Evolutionary conservation across 2,797 vertebrate genomes (phyloP).

Genomic region (Sphaeramia orbicularis): DNA sequence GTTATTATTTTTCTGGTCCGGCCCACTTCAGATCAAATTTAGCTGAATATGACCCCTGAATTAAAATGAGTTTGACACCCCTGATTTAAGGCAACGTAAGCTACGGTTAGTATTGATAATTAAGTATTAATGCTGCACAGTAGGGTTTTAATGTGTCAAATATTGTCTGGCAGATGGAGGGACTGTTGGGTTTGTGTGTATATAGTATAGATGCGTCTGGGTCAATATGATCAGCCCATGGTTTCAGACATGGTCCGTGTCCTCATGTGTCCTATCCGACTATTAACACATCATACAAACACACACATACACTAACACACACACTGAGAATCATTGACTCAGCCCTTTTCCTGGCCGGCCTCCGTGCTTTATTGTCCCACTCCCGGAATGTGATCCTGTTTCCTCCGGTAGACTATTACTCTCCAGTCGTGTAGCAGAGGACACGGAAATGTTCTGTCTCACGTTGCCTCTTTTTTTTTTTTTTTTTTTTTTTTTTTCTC

Average conservation of each 20-base stretch:
- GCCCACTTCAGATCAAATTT: too few relatives aligned
- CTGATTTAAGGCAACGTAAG: too few relatives aligned
- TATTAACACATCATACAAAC: constrained; percentile 17
- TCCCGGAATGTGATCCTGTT: constrained; percentile 66
- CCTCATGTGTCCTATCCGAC: constrained; percentile 35
- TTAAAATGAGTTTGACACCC: too few relatives aligned
- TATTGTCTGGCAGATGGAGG: constrained; percentile 24
- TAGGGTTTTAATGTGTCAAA: constrained; percentile 47
- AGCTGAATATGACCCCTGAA: too few relatives aligned
- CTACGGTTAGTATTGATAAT: too few relatives aligned
- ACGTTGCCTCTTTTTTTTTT: constrained; percentile 10
- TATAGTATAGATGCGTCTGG: constrained; percentile 28
- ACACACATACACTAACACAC: constrained; percentile 11
- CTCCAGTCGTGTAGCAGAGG: constrained; percentile 43
- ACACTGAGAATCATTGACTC: constrained; percentile 48
- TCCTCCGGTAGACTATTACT: constrained; percentile 46
- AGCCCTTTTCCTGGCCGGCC: constrained; percentile 50
- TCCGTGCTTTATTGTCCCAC: constrained; percentile 54
- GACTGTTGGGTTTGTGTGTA: constrained; percentile 7
- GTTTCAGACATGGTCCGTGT: constrained; percentile 30
- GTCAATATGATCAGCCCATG: constrained; percentile 38
- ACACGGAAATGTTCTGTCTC: constrained; percentile 52
- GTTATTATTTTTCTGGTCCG: too few relatives aligned
- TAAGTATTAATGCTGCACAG: too few relatives aligned
- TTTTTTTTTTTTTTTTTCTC: constrained; percentile 7